Conservation (phyloP, 2,113 vertebrate genomes). For the Thymallus thymallus region DNA sequence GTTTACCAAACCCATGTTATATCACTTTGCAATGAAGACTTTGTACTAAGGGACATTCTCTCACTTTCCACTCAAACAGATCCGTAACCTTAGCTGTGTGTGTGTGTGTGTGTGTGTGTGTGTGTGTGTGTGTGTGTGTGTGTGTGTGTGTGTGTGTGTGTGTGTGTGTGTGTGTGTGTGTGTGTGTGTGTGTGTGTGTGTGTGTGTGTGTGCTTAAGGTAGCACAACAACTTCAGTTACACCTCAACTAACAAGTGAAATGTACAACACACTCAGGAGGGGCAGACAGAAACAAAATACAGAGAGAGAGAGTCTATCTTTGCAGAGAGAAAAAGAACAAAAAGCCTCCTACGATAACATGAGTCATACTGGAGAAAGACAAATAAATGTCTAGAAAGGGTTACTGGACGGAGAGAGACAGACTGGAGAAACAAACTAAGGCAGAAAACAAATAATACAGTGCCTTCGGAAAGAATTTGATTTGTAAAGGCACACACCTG, state of each 20-base stretch:
- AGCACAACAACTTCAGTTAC: no score
- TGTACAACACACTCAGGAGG: constrained; percentile 1
- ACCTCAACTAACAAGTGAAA: constrained; percentile 19
- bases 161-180: no score
- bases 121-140: not conserved
- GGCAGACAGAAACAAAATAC: constrained; percentile 11
- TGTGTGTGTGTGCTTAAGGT: no score
- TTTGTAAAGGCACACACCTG: no score
- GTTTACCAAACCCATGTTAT: not conserved
- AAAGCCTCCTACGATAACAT: constrained; percentile 54
- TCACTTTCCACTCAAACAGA: not conserved
- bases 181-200: no score
- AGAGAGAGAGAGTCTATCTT: not conserved
- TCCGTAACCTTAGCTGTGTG: not conserved
- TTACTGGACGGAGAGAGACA: constrained; percentile 21
- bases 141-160: not conserved
- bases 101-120: not conserved
- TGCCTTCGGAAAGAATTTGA: no score
- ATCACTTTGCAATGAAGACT: not conserved
- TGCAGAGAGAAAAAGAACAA: constrained; percentile 28
- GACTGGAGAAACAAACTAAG: not conserved
- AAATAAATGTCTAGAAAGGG: constrained; percentile 29
- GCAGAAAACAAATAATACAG: constrained; percentile 22
- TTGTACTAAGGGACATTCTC: not conserved
- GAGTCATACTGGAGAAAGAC: constrained; percentile 48